Evolutionary conservation across 2,888 invertebrate species (phyloP).

Genomic region (Drosophila atroscutellata): DNA sequence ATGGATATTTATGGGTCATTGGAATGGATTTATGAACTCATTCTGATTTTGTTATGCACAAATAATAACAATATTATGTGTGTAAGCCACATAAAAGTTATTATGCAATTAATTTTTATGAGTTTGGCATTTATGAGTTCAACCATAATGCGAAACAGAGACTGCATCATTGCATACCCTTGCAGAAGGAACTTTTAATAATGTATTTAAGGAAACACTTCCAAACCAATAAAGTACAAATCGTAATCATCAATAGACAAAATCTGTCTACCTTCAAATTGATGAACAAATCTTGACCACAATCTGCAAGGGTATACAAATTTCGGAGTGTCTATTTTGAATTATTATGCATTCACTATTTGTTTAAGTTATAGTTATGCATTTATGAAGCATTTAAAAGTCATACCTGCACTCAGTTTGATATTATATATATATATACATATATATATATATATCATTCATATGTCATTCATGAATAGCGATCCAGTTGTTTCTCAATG

Average conservation of each 20-base stretch:
- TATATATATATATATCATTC: too few species aligned
- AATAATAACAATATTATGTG: neutral
- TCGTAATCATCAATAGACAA: neutral
- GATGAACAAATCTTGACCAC: neutral
- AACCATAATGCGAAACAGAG: neutral
- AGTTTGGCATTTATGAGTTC: constrained; percentile 8
- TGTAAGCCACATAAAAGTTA: neutral
- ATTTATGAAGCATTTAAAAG: constrained; percentile 10
- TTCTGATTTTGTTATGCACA: neutral
- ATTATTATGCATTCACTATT: neutral
- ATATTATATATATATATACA: constrained; percentile 7
- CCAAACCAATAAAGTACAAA: neutral
- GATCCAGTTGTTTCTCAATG: constrained; percentile 22
- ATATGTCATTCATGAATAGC: too few species aligned
- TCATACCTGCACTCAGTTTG: constrained; percentile 13
- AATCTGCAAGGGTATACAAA: neutral
- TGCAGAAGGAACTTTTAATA: neutral
- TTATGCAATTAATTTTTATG: constrained; percentile 4
- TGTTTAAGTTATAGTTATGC: neutral
- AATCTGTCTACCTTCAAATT: neutral
- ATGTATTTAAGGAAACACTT: neutral
- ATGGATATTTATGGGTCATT: constrained; percentile 12
- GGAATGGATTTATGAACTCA: neutral
- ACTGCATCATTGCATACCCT: neutral
- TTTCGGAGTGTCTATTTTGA: neutral